Evolutionary conservation across 2,797 vertebrate genomes (phyloP).

Genomic region (Furcifer pardalis): DNA sequence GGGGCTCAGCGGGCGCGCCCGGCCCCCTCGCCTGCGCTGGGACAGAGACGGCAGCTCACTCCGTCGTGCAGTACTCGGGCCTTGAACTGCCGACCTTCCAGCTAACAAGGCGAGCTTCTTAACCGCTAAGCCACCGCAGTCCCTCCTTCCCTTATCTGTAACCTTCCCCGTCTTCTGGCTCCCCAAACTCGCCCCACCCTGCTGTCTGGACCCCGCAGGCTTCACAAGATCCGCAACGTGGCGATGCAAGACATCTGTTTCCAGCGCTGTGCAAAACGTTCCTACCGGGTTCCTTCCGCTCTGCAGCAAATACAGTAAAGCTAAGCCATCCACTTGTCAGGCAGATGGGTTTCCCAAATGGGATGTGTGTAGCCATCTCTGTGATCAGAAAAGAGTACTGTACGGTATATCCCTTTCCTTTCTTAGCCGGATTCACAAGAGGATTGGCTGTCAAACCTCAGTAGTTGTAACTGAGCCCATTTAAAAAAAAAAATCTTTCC

Average conservation of each 20-base stretch:
- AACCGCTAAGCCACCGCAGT: neutral
- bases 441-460: neutral
- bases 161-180: neutral
- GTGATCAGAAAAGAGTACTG: neutral
- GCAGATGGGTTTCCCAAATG: no score
- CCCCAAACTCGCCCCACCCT: neutral
- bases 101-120: no score
- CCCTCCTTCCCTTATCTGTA: neutral
- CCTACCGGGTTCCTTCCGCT: neutral
- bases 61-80: no score
- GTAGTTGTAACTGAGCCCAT: neutral
- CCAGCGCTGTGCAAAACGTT: neutral
- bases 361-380: no score
- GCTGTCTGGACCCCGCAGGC: neutral
- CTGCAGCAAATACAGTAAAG: neutral
- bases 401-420: neutral
- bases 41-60: no score
- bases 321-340: neutral
- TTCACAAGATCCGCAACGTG: neutral
- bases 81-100: no score
- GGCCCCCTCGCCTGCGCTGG: neutral
- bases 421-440: neutral
- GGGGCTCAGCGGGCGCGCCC: neutral
- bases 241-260: neutral
- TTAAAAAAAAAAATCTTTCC: neutral